Evolutionary conservation across 2,797 vertebrate species (phyloP).

Genomic region (Sebastolobus alascanus): DNA sequence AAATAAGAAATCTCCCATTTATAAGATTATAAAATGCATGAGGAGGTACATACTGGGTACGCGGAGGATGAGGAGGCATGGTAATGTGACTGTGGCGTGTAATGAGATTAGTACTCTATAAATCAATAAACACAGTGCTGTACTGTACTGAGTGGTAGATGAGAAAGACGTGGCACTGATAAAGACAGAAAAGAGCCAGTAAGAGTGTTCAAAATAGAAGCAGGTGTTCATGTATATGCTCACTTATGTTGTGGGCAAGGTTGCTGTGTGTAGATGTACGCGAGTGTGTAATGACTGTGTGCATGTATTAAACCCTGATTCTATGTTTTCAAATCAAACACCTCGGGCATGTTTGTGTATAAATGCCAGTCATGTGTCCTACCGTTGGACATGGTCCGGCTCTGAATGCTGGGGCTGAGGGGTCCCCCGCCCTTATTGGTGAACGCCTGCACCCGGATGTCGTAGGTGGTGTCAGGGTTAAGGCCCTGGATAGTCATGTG

Average conservation of each 20-base stretch:
- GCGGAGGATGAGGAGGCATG: constrained; percentile 53
- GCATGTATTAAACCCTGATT: constrained; percentile 1
- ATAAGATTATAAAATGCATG: constrained; percentile 63
- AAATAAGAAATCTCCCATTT: constrained; percentile 61
- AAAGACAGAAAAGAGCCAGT: constrained; percentile 13
- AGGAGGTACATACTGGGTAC: constrained; percentile 44
- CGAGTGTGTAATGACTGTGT: background rate
- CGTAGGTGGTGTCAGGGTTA: constrained; percentile 96
- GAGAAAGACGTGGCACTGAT: constrained; percentile 39
- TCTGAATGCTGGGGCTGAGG: constrained; percentile 98
- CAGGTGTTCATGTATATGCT: constrained; percentile 11
- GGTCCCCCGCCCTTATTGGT: constrained; percentile 94
- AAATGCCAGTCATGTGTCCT: constrained; percentile 42
- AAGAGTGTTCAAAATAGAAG: constrained; percentile 9
- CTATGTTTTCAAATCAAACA: constrained; percentile 57
- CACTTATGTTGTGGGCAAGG: background rate
- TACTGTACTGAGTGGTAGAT: constrained; percentile 55
- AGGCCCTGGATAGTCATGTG: constrained; percentile 89
- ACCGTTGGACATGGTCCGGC: constrained; percentile 98
- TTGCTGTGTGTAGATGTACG: background rate
- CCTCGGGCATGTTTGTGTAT: constrained; percentile 26
- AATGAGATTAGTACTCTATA: constrained; percentile 78
- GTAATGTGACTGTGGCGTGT: constrained; percentile 74
- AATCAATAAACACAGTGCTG: constrained; percentile 77
- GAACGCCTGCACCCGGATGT: constrained; percentile 93